These are phyloP conservation scores for Rhynchonycteris naso DNA, from an alignment of 2,797 vertebrate species.

Conservation along the genomic window DNA sequence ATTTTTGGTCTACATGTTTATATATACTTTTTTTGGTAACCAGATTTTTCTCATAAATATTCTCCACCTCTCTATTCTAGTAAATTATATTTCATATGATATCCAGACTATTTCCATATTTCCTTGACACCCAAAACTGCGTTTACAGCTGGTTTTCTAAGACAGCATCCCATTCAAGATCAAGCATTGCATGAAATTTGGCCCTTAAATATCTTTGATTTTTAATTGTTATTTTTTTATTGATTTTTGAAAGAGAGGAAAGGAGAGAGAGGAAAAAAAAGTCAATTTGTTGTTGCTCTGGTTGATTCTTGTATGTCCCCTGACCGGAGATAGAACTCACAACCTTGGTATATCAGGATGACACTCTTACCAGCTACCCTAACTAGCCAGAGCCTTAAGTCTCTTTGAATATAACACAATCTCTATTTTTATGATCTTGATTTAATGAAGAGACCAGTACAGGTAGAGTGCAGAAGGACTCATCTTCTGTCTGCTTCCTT, in stretches of 20 bases:
- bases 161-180: not conserved
- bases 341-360: too few relatives aligned
- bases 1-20: not conserved
- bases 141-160: not conserved
- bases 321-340: too few relatives aligned
- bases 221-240: too few relatives aligned
- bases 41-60: not conserved
- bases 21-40: not conserved
- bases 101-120: slow-evolving; percentile 35
- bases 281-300: too few relatives aligned
- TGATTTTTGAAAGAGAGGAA: too few relatives aligned
- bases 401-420: not conserved
- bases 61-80: not conserved
- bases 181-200: not conserved
- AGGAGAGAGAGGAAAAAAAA: too few relatives aligned
- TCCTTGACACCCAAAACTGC: not conserved
- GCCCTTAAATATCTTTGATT: not conserved
- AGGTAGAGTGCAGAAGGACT: not conserved
- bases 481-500: not conserved
- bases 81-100: slow-evolving; percentile 13
- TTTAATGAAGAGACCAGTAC: not conserved
- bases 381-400: not conserved
- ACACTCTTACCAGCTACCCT: too few relatives aligned
- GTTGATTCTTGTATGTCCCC: too few relatives aligned
- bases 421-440: not conserved